Conservation (phyloP, 2,888 invertebrate species). For the Andrena praecox region DNA sequence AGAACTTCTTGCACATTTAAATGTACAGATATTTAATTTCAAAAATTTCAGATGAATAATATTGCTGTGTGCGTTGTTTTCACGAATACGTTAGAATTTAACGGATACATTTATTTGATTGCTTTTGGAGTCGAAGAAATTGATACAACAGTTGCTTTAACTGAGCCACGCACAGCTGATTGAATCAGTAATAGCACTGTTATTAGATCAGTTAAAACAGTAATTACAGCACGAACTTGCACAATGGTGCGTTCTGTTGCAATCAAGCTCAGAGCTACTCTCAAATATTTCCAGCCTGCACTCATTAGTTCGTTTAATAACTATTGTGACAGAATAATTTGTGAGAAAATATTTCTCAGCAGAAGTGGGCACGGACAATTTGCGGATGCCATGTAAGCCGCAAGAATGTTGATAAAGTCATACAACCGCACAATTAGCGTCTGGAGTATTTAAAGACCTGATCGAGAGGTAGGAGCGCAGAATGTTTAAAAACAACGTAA, state of each 20-base stretch:
- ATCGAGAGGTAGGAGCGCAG: neutral
- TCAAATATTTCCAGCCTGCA: constrained; percentile 39
- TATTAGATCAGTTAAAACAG: constrained; percentile 16
- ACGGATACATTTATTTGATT: neutral
- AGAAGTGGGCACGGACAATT: constrained; percentile 9
- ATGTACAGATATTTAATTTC: too few species aligned
- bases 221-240: constrained; percentile 35
- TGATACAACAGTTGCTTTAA: neutral
- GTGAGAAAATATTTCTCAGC: constrained; percentile 40
- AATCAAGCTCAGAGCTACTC: constrained; percentile 53
- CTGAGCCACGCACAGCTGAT: neutral
- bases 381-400: neutral
- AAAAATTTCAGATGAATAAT: too few species aligned
- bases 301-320: constrained; percentile 47
- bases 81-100: too few species aligned
- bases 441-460: neutral
- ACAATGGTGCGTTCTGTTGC: constrained; percentile 34
- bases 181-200: neutral
- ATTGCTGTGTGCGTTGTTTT: too few species aligned
- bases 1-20: too few species aligned
- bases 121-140: neutral
- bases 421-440: neutral
- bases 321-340: constrained; percentile 52
- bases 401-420: constrained; percentile 24
- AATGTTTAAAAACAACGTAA: neutral